A percentile compares a stretch with the other conserved stretches of the same genome.
These are phyloP conservation scores for Ashinkailepas kermadecensis DNA, from an alignment of 2,888 invertebrate species.

Conservation along the genomic window DNA sequence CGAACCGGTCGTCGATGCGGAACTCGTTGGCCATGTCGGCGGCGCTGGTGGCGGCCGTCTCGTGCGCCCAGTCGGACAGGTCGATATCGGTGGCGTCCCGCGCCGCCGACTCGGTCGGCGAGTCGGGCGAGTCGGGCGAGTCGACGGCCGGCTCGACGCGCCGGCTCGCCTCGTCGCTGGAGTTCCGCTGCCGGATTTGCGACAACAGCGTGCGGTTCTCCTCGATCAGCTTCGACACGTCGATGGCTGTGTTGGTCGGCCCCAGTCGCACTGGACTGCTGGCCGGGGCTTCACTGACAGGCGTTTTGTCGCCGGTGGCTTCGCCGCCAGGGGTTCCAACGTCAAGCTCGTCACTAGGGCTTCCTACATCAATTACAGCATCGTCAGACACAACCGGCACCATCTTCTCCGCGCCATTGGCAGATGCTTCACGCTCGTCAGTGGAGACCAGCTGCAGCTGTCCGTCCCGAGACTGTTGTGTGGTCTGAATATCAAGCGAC, in stretches of 20 bases:
- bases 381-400: slow-evolving; percentile 50
- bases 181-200: slow-evolving; percentile 29
- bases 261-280: slow-evolving; percentile 27
- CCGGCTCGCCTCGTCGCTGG: slow-evolving; percentile 9
- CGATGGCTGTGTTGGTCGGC: slow-evolving; percentile 30
- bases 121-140: slow-evolving; percentile 39
- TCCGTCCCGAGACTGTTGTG: too few relatives aligned
- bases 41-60: slow-evolving; percentile 44
- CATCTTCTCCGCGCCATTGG: background rate
- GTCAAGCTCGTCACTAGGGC: too few relatives aligned
- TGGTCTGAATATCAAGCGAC: too few relatives aligned
- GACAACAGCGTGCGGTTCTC: slow-evolving; percentile 32
- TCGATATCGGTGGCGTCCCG: slow-evolving; percentile 17
- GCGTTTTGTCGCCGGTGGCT: slow-evolving; percentile 46
- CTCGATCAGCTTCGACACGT: slow-evolving; percentile 28
- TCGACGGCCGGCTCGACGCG: slow-evolving; percentile 33
- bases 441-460: slow-evolving; percentile 2
- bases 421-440: slow-evolving; percentile 9
- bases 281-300: slow-evolving; percentile 27
- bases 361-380: background rate
- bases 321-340: slow-evolving; percentile 64
- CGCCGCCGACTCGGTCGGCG: slow-evolving; percentile 33
- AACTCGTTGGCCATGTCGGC: slow-evolving; percentile 25
- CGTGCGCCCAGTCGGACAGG: slow-evolving; percentile 34
- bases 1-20: background rate